Base-by-base conservation (phyloP, 2,797 vertebrate species). In the Muraenolepis orangiensis region DNA sequence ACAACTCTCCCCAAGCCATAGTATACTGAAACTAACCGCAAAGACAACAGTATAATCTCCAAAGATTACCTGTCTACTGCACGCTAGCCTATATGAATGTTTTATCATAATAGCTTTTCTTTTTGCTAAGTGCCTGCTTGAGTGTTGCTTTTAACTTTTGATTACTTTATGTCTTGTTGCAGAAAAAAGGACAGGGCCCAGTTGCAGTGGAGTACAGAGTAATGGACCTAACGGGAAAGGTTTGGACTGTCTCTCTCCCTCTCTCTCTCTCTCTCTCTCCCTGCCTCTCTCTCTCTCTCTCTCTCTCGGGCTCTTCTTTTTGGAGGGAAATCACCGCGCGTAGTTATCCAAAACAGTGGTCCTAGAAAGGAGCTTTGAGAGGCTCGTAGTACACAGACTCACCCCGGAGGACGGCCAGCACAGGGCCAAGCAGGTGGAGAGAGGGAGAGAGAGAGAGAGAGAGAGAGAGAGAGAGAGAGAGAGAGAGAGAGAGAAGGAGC, bases 11-110 rank as follows among this genome's bases (percentile, higher is more conserved):
- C 85, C 88, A 51, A 51, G 46, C 46, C 90, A 89, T 81, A 84
- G 83, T 87, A 87, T 80, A 91, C 92, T 88, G 86, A 91, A 93
- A 94, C 94, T 91, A 92, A 94, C 94, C 93, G 91, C 95, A 94
- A 70, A 94, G 93, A 90, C 90, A 92, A 91, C 88, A 80, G 89
- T 91, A 88, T 90, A 81, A 85, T 89, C 85, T 87, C 89, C 83
- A 90, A 89, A 89, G 89, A 89, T 90, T 83, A 92, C 90, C 91
- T 92, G 90, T 89, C 90, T 91, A 84, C 87, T 87, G 83, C 83
- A 75, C 80, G 67, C 70, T 36, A 32, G 30, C 79, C 84, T 90
- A 90, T 94, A 92, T 95, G 93, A 94, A 94, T 94, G 94, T 94
- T 95, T 93, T 92, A 93, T 93, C 86, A 87, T 93, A 92, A 93